phyloP scores from a whole-genome alignment of 2,797 vertebrate genomes.

The Cuculus canorus region DNA sequence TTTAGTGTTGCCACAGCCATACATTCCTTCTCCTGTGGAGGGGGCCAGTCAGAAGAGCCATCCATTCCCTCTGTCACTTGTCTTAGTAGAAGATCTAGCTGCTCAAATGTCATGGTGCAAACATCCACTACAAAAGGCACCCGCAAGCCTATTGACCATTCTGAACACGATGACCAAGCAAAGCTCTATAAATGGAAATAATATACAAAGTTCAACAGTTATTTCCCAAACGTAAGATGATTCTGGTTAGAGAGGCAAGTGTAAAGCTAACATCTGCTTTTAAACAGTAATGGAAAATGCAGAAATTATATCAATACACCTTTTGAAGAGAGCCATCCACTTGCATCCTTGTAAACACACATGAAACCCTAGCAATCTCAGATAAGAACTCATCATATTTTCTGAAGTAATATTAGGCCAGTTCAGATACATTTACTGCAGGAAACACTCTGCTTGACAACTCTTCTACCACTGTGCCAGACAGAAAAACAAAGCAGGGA shows the following conservation, averaged over 20 bases:
- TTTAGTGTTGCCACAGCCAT: constrained; percentile 95
- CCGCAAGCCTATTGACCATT: constrained; percentile 95
- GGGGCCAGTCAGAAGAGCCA: constrained; percentile 95
- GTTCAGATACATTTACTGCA: not conserved
- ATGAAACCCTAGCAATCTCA: not conserved
- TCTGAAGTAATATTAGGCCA: not conserved
- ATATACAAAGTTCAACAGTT: not conserved
- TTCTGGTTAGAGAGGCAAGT: not conserved
- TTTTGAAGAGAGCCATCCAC: not conserved
- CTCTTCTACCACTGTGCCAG: not conserved
- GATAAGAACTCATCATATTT: not conserved
- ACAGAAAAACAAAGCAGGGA: not conserved
- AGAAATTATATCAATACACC: not conserved
- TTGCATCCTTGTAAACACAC: not conserved
- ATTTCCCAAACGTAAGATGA: not conserved
- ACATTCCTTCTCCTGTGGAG: constrained; percentile 96
- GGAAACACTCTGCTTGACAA: not conserved
- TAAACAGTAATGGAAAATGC: not conserved
- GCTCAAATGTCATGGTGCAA: constrained; percentile 95
- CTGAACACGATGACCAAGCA: constrained; percentile 96
- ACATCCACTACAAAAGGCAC: constrained; percentile 98
- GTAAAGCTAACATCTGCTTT: not conserved
- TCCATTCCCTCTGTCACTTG: constrained; percentile 99
- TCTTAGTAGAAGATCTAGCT: constrained; percentile 92
- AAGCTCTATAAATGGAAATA: constrained; percentile 86